A percentile compares a stretch with the other conserved stretches of the same genome.
Evolutionary conservation across 1,140 invertebrate genomes (phyloP).

Genomic region (Gonioctena quinquepunctata): DNA sequence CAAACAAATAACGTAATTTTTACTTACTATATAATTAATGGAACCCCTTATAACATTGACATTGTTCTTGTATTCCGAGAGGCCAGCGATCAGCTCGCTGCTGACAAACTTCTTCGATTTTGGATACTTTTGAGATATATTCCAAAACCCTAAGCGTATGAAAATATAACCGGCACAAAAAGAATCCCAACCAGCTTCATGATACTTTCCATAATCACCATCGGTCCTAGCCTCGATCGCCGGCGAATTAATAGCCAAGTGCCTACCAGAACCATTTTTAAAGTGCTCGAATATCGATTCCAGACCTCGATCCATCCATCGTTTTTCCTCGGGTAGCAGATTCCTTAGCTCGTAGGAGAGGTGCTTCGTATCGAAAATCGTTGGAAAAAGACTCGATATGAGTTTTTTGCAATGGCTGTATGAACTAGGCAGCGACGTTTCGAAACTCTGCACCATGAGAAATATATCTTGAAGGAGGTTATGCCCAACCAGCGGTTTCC

Average conservation of each 20-base stretch:
- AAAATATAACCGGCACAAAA: constrained; percentile 72
- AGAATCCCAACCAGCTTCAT: constrained; percentile 79
- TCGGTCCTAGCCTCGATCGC: constrained; percentile 51
- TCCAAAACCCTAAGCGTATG: constrained; percentile 60
- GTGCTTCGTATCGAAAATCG: constrained; percentile 74
- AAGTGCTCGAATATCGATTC: constrained; percentile 65
- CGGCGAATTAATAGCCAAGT: constrained; percentile 52
- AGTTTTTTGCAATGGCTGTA: constrained; percentile 70
- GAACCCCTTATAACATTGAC: constrained; percentile 66
- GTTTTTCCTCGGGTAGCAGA: constrained; percentile 57
- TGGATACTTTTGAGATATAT: constrained; percentile 50
- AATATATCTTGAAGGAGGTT: constrained; percentile 74
- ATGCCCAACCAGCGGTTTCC: constrained; percentile 77
- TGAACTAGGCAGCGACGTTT: constrained; percentile 67
- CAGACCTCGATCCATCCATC: constrained; percentile 59
- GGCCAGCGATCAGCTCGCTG: constrained; percentile 59
- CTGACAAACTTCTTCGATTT: constrained; percentile 56
- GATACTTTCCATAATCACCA: constrained; percentile 54
- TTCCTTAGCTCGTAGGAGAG: constrained; percentile 63
- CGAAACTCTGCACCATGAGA: constrained; percentile 74
- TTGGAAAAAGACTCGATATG: constrained; percentile 67
- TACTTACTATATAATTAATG: constrained; percentile 62
- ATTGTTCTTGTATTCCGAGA: constrained; percentile 61
- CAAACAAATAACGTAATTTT: too few species aligned
- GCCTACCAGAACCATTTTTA: constrained; percentile 53